Base-by-base conservation (phyloP, 2,797 vertebrate species). In the Rhinoraja longicauda region DNA sequence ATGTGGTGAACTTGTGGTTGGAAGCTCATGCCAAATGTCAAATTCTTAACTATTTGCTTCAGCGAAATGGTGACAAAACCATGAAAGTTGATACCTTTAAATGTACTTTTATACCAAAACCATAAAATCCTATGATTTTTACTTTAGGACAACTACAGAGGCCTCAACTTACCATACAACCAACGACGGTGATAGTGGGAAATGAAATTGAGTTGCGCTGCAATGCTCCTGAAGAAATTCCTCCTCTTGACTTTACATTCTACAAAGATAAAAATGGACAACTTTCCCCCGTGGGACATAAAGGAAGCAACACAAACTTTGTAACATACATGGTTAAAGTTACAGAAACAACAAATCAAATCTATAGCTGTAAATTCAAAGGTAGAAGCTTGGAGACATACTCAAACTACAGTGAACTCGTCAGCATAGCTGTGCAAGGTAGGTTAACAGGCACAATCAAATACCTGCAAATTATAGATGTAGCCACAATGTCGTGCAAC, bases 211-310 rank as follows among this genome's bases (percentile, higher is more conserved):
- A 91, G 32, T 3, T 91, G 36, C 0, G 9, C 2, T 91, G 88
- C 73, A 39, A 45, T 45, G 19, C 67, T 39, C 36, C 64, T 91
- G 32, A 70, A 24, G 88, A 90, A 90, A 24, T 72, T 26, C 67
- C 62, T 91, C 88, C 88, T 91, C 21, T 91, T 1, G 39, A 19
- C 13, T 91, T 91, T 36, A 73, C 72, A 45, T 91, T 91, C 88
- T 72, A 29, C 26, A 29, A 15, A 73, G 45, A 72, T 73, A 72
- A 72, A 36, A 67, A 32, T 12, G 29, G 57, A 86, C 57, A 6
- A 32, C 4, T 10, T 15, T 1, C 0, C 1, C 21, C 15, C 90
- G 15, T 0, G 1, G 32, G 62, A 90, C 1, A 21, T 0, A 4
- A 0, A 21, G 36, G 2, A 15, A 70, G 29, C 59, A 57, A 70